Percentiles rank a stretch among this genome's conserved stretches.
phyloP scores from a whole-genome alignment of 2,888 invertebrate species.

The Philopedon plagiatum region DNA sequence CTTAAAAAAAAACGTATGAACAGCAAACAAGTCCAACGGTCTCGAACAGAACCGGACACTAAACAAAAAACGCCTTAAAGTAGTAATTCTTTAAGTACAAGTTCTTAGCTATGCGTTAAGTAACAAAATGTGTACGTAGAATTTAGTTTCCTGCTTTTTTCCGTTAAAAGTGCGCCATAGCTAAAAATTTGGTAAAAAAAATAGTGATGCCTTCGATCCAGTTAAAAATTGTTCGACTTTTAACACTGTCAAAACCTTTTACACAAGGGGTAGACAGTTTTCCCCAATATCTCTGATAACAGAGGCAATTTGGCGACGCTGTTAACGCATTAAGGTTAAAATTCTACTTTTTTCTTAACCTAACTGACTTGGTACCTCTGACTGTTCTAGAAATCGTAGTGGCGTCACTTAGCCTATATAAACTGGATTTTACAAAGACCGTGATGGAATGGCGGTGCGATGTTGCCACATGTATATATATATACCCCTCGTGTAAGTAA shows the following conservation, averaged over 20 bases:
- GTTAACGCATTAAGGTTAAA: too few relatives aligned
- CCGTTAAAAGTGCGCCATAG: neutral
- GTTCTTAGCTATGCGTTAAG: conserved; percentile 14
- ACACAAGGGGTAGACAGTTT: neutral
- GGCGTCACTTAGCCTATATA: too few relatives aligned
- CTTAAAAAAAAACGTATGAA: conserved; percentile 31
- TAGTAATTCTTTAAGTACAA: conserved; percentile 13
- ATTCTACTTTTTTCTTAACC: too few relatives aligned
- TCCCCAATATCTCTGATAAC: too few relatives aligned
- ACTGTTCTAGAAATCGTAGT: too few relatives aligned
- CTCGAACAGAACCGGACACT: conserved; percentile 9
- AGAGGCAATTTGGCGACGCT: neutral
- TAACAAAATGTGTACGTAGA: conserved; percentile 11
- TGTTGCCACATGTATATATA: too few relatives aligned
- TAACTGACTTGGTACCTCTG: too few relatives aligned
- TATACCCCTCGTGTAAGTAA: too few relatives aligned
- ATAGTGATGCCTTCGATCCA: conserved; percentile 18
- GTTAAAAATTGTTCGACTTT: neutral
- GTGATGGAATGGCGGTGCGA: too few relatives aligned
- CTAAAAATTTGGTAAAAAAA: conserved; percentile 21
- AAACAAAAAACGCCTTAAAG: conserved; percentile 26
- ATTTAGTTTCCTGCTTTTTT: neutral
- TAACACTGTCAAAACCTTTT: conserved; percentile 20
- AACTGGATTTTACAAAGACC: too few relatives aligned
- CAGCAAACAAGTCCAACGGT: conserved; percentile 46